These are phyloP conservation scores for Heliconius ismenius DNA, from an alignment of 2,888 invertebrate species.

Conservation along the genomic window DNA sequence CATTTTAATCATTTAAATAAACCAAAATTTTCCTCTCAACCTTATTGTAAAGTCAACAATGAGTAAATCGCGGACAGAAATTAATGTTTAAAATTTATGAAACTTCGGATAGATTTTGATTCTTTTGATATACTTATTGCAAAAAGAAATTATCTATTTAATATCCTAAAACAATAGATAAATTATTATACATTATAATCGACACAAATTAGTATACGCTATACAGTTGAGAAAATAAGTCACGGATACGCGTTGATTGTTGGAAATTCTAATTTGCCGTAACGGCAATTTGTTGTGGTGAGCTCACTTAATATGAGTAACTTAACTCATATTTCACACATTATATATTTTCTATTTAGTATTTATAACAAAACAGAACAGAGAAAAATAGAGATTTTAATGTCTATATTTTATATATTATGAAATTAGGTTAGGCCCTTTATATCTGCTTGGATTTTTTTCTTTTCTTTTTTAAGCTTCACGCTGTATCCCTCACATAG, in stretches of 20 bases:
- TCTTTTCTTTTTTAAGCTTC: too few species aligned
- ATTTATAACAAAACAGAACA: background rate
- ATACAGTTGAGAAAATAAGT: background rate
- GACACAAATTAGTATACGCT: background rate
- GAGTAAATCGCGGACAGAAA: too few species aligned
- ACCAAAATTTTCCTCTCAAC: background rate
- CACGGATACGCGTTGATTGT: slow-evolving; percentile 6
- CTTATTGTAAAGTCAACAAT: too few species aligned
- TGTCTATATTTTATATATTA: too few species aligned
- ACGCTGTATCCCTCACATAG: too few species aligned
- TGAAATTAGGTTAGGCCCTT: too few species aligned
- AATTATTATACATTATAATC: background rate
- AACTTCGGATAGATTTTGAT: background rate
- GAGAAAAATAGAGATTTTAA: background rate
- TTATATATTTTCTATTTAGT: background rate
- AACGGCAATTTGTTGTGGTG: background rate
- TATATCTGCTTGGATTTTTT: too few species aligned
- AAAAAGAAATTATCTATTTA: background rate
- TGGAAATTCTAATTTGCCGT: slow-evolving; percentile 1
- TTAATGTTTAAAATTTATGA: background rate
- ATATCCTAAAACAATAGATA: background rate
- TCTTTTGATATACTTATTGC: background rate
- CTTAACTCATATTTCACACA: background rate
- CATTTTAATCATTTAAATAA: background rate
- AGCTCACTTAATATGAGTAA: background rate